These are phyloP conservation scores for Bombylius discolor DNA, from an alignment of 2,888 invertebrate genomes.

Conservation along the genomic window DNA sequence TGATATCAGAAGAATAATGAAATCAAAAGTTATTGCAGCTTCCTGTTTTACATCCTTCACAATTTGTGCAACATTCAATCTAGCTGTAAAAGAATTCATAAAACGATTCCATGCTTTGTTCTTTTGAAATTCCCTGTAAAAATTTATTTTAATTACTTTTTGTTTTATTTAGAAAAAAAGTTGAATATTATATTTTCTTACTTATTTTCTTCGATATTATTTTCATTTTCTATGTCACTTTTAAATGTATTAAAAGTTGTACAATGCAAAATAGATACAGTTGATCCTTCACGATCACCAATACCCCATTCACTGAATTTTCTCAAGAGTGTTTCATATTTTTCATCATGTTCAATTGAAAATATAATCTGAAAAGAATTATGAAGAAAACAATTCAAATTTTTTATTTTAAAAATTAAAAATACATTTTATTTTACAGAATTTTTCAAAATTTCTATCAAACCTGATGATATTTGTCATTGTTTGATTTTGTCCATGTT, in stretches of 20 bases:
- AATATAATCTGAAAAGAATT: constrained; percentile 38
- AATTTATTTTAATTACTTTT: constrained; percentile 16
- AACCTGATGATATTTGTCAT: constrained; percentile 40
- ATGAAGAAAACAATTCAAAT: constrained; percentile 12
- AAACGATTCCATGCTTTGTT: constrained; percentile 46
- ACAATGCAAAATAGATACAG: constrained; percentile 50
- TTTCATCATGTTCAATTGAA: constrained; percentile 43
- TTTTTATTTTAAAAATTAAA: constrained; percentile 20
- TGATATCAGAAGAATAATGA: constrained; percentile 52
- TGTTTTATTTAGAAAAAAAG: constrained; percentile 15
- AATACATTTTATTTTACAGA: neutral
- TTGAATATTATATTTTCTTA: neutral
- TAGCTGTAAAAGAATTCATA: constrained; percentile 49
- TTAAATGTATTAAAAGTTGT: constrained; percentile 35
- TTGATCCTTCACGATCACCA: constrained; percentile 44
- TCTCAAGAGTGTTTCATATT: constrained; percentile 46
- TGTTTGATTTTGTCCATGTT: constrained; percentile 42
- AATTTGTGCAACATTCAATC: constrained; percentile 58
- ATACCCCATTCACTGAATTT: constrained; percentile 47
- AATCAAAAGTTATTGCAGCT: constrained; percentile 63
- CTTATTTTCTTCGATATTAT: neutral
- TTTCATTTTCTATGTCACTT: constrained; percentile 10
- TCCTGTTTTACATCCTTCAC: constrained; percentile 53
- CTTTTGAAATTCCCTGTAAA: constrained; percentile 15
- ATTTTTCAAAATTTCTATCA: constrained; percentile 18